Percentiles rank a stretch among this genome's conserved stretches.
Evolutionary conservation across 2,113 vertebrate species (phyloP).

Genomic region (Edolisoma coerulescens): DNA sequence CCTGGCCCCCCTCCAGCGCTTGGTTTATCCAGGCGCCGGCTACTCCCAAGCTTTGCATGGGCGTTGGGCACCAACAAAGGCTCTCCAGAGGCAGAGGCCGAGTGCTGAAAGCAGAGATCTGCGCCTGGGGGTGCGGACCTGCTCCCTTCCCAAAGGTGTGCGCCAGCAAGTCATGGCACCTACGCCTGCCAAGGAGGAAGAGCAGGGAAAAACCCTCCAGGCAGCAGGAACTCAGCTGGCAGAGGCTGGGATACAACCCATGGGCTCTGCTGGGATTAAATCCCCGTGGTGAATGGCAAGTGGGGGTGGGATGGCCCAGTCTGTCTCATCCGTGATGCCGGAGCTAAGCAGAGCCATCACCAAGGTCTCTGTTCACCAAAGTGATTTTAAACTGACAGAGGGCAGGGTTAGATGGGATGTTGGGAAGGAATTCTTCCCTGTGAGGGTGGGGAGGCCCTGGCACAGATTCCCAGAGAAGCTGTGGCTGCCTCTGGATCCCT

Average conservation of each 20-base stretch:
- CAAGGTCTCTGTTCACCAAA: not conserved
- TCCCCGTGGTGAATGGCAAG: fast-evolving
- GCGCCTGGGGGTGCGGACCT: not conserved
- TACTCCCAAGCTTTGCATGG: slow-evolving; percentile 33
- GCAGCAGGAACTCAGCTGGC: not conserved
- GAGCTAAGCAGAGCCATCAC: not conserved
- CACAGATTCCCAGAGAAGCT: not conserved
- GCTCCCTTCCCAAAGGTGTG: not conserved
- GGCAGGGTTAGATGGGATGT: not conserved
- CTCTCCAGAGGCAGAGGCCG: not conserved
- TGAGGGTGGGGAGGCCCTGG: not conserved
- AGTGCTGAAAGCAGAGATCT: not conserved
- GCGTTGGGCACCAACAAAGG: slow-evolving; percentile 24
- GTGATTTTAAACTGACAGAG: not conserved
- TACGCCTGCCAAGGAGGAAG: not conserved
- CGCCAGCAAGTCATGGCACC: not conserved
- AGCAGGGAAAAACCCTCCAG: not conserved
- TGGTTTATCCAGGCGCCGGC: not conserved
- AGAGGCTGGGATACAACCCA: not conserved
- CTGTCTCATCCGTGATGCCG: fast-evolving
- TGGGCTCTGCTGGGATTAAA: not conserved
- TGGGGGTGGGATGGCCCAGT: not conserved
- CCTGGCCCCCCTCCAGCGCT: not conserved
- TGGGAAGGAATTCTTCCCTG: not conserved
- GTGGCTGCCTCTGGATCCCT: not conserved